Evolutionary conservation across 2,888 invertebrate species (phyloP).

Genomic region (Automeris io): DNA sequence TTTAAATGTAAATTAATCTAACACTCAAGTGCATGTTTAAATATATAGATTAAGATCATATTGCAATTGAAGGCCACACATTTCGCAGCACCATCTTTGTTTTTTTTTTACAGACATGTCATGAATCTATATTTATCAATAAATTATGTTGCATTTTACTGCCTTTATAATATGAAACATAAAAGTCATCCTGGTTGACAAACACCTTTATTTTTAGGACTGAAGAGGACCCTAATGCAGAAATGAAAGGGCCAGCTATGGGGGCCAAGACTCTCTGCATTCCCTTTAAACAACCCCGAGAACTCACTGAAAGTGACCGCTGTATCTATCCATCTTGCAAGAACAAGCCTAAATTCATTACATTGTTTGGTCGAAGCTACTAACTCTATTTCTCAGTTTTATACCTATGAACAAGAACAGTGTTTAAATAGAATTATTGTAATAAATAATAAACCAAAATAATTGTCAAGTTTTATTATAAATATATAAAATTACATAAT

Average conservation of each 20-base stretch:
- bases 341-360: conserved; percentile 88
- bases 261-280: conserved; percentile 99
- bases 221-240: conserved; percentile 77
- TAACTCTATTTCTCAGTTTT: too few species aligned
- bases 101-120: too few species aligned
- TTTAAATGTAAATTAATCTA: too few species aligned
- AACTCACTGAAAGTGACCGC: conserved; percentile 77
- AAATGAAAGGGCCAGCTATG: conserved; percentile 93
- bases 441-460: conserved; percentile 31
- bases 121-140: not conserved
- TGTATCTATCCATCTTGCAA: conserved; percentile 94
- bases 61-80: too few species aligned
- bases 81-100: too few species aligned
- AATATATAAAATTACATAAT: too few species aligned
- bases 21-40: too few species aligned
- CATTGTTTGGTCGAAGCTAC: conserved; percentile 97
- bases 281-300: conserved; percentile 91
- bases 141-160: not conserved
- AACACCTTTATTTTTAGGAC: conserved; percentile 66
- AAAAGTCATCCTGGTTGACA: too few species aligned
- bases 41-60: too few species aligned
- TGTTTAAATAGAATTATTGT: conserved; percentile 17
- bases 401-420: not conserved
- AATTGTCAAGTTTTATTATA: conserved; percentile 13
- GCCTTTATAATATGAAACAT: too few species aligned